Base-by-base conservation (phyloP, 2,113 vertebrate genomes). In the Eptesicus fuscus region DNA sequence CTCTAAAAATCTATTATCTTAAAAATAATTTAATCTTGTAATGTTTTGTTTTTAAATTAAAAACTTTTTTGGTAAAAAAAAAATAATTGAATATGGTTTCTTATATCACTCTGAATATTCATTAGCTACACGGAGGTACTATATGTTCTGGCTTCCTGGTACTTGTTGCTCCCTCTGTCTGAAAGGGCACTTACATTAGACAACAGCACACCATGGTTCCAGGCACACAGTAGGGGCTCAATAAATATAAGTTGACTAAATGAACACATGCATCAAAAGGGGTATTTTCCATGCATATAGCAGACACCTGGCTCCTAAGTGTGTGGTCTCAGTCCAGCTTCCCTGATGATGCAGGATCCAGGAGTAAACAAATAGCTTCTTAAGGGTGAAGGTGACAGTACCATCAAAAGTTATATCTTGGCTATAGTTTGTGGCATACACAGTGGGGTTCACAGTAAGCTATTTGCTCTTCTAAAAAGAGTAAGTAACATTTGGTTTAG, bases 1-100 rank as follows among this genome's bases (percentile, higher is more conserved):
- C 40, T 92, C 53, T 85, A 69, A 91, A 49, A 47, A 76, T 79
- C 37, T 63, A 35, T 71, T 90, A 69, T 67, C 51, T 95, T 95
- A 79, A 69, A 90, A 93, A 83, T 40, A 82, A 42, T 61, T 74
- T 73, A 61, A 83, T 78, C 25, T 32, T 90, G 74, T 90, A 40
- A 73, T 56, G n/a, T 49, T 93, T 91, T 94, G 35, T 35, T 93
- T 37, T 37, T 37, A 37, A 95, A 93, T 59, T 85, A 44, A 93
- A 92, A 32, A 84, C 9, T 23, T n/a, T 65, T 40, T 40, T 53
- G 0, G 42, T 73, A 82, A 93, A 89, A 82, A 93, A 89, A 96
- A 49, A 16, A 77, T 90, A 37, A 63, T 69, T 80, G 37, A 51
- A n/a, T 74, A 37, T 90, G 32, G 32, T 51, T 83, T 44, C 10